These are phyloP conservation scores for Jacana jacana DNA, from an alignment of 2,113 vertebrate species.

Conservation along the genomic window DNA sequence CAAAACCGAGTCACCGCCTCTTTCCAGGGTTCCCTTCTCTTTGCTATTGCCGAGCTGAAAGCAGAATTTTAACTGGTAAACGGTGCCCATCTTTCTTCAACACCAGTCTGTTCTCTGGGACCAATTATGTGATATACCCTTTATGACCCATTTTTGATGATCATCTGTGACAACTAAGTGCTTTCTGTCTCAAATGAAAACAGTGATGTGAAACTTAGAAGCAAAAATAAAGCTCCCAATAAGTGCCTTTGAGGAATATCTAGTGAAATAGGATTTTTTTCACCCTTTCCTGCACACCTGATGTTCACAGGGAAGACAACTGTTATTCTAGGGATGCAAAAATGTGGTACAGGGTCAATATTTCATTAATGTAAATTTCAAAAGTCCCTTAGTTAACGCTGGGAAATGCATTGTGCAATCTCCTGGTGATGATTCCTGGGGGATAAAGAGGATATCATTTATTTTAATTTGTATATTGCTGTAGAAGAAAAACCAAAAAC, in stretches of 20 bases:
- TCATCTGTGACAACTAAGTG: constrained; percentile 74
- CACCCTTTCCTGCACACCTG: background rate
- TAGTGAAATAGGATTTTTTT: background rate
- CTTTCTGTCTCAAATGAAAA: constrained; percentile 40
- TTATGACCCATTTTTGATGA: constrained; percentile 77
- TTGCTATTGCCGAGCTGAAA: background rate
- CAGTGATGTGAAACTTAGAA: background rate
- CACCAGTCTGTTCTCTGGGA: constrained; percentile 26
- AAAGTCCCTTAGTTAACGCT: background rate
- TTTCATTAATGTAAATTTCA: background rate
- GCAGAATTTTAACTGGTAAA: background rate
- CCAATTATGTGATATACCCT: constrained; percentile 66
- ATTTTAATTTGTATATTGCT: background rate
- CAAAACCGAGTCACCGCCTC: background rate
- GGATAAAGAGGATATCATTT: background rate
- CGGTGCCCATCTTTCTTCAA: background rate
- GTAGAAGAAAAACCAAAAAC: background rate
- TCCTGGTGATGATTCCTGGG: background rate
- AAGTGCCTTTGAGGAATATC: background rate
- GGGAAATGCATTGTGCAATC: background rate
- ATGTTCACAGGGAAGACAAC: background rate
- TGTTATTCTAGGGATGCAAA: background rate
- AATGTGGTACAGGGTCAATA: background rate
- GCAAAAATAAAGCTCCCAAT: background rate
- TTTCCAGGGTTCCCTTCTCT: background rate